These are phyloP conservation scores for Scelioninae gen. 1 DNA, from an alignment of 2,888 invertebrate genomes.

Conservation along the genomic window DNA sequence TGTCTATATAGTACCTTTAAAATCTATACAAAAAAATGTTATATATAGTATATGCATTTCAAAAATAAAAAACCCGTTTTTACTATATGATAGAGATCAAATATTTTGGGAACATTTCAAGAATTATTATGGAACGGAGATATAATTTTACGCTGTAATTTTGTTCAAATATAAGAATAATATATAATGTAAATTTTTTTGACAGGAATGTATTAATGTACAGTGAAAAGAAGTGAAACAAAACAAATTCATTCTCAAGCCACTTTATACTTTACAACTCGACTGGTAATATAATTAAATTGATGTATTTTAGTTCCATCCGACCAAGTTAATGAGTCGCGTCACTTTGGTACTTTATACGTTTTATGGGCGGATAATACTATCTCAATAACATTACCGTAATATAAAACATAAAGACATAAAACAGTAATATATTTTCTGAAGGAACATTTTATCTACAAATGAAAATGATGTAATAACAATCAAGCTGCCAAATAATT, in stretches of 20 bases:
- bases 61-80: too few species aligned
- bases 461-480: conserved; percentile 35
- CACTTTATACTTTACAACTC: conserved; percentile 9
- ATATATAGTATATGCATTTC: too few species aligned
- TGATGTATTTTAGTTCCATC: conserved; percentile 37
- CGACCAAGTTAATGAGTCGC: conserved; percentile 36
- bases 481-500: neutral
- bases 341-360: conserved; percentile 38
- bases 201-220: too few species aligned
- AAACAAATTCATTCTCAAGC: conserved; percentile 12
- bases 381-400: conserved; percentile 31
- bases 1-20: too few species aligned
- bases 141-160: too few species aligned
- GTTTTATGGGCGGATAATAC: conserved; percentile 27
- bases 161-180: too few species aligned
- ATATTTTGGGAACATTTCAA: too few species aligned
- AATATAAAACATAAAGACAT: conserved; percentile 42
- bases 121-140: too few species aligned
- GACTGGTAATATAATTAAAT: conserved; percentile 33
- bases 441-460: conserved; percentile 15
- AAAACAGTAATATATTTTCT: conserved; percentile 27
- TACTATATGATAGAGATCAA: too few species aligned
- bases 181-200: too few species aligned
- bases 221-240: neutral
- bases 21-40: too few species aligned